Conservation (phyloP, 2,797 vertebrate genomes). For the Smutsia gigantea region DNA sequence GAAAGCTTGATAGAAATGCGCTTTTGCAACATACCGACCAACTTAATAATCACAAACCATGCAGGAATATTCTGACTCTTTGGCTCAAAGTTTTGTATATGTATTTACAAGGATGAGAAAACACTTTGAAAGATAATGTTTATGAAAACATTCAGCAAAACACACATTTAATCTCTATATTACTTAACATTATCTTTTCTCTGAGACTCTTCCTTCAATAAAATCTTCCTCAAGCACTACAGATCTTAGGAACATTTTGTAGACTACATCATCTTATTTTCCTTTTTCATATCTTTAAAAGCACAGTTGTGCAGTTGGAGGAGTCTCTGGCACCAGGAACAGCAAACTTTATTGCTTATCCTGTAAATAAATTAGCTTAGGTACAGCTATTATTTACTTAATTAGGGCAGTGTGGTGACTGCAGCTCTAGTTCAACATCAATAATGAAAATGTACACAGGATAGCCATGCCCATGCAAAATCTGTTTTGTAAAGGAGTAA, state of each 20-base stretch:
- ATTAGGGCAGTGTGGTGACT: conserved; percentile 56
- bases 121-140: conserved; percentile 25
- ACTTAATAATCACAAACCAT: neutral
- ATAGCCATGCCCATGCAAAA: neutral
- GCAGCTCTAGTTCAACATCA: conserved; percentile 60
- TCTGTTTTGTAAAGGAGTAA: conserved; percentile 66
- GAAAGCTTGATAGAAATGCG: neutral
- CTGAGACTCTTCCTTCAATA: conserved; percentile 25
- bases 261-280: neutral
- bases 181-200: conserved; percentile 24
- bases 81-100: neutral
- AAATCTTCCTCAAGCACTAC: conserved; percentile 6
- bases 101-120: conserved; percentile 40
- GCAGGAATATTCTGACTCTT: neutral
- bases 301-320: conserved; percentile 20
- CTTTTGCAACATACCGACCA: neutral
- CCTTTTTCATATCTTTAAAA: conserved; percentile 23
- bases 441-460: conserved; percentile 36
- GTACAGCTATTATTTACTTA: conserved; percentile 48
- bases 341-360: conserved; percentile 19
- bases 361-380: neutral
- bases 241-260: neutral
- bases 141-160: conserved; percentile 58
- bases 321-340: conserved; percentile 41
- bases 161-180: neutral